Evolutionary conservation across 2,113 vertebrate genomes (phyloP).

Genomic region (Antechinus stuartii): DNA sequence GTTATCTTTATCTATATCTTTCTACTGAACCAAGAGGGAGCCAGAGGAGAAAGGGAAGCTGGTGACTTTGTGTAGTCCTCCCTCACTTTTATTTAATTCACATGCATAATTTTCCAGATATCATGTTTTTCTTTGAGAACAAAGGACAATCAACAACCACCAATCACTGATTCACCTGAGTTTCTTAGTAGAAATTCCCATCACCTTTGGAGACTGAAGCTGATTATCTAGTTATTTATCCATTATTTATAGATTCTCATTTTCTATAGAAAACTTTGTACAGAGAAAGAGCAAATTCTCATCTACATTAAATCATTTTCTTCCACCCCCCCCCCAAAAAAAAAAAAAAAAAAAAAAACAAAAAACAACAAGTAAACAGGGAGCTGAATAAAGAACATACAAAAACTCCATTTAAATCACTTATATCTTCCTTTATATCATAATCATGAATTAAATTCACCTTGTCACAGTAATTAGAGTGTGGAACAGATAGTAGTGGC

Average conservation of each 20-base stretch:
- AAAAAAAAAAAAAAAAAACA: conserved; percentile 17
- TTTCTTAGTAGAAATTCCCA: neutral
- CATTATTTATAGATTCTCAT: neutral
- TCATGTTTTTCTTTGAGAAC: no score
- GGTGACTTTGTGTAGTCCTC: no score
- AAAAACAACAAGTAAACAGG: neutral
- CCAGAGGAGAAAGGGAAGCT: no score
- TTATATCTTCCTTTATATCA: conserved; percentile 24
- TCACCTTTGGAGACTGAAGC: neutral
- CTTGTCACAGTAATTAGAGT: conserved; percentile 58
- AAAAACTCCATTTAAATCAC: conserved; percentile 43
- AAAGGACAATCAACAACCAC: no score
- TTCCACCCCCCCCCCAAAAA: neutral
- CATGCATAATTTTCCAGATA: no score
- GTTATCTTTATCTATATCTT: no score
- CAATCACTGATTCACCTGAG: neutral
- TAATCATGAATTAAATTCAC: conserved; percentile 56
- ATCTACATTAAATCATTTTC: neutral
- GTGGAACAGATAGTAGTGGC: conserved; percentile 61
- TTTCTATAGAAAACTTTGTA: neutral
- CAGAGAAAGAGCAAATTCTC: neutral
- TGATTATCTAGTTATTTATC: neutral
- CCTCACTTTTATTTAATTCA: no score
- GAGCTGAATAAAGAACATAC: conserved; percentile 28
- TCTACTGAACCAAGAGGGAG: no score